Percentiles rank a stretch among this genome's conserved stretches.
phyloP scores from a whole-genome alignment of 1,140 invertebrate species.

The Anastrepha obliqua region DNA sequence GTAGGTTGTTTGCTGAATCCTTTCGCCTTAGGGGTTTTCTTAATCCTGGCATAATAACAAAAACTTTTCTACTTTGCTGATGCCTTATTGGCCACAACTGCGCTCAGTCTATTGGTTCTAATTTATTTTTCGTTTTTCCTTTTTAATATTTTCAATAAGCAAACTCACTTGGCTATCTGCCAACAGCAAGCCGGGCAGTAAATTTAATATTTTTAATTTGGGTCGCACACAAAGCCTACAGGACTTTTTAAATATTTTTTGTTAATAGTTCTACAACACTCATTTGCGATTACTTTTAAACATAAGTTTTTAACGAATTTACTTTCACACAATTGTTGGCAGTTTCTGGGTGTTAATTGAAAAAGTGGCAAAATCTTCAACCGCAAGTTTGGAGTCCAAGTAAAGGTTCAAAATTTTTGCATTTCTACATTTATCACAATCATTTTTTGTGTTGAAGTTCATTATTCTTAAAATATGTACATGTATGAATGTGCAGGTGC shows the following conservation, averaged over 20 bases:
- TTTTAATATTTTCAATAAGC: constrained; percentile 10
- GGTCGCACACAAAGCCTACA: background rate
- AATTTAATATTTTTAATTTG: constrained; percentile 19
- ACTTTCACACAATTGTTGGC: background rate
- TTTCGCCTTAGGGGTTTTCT: background rate
- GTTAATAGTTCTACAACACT: too few relatives aligned
- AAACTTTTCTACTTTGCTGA: constrained; percentile 2
- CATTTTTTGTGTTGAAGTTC: background rate
- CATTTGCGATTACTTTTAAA: background rate
- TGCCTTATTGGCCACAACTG: background rate
- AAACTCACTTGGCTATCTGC: constrained; percentile 10
- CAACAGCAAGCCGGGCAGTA: background rate
- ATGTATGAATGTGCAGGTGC: background rate
- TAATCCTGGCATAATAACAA: constrained; percentile 1
- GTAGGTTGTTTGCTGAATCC: constrained; percentile 8
- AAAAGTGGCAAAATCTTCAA: background rate
- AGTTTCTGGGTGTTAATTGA: background rate
- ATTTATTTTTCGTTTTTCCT: background rate
- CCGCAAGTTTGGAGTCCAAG: background rate
- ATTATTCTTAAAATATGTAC: background rate
- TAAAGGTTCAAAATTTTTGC: background rate
- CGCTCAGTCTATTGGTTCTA: constrained; percentile 13
- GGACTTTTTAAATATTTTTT: too few relatives aligned
- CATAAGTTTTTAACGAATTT: background rate
- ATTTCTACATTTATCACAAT: too few relatives aligned